phyloP scores from a whole-genome alignment of 2,888 invertebrate genomes.

The Drosophila testacea region DNA sequence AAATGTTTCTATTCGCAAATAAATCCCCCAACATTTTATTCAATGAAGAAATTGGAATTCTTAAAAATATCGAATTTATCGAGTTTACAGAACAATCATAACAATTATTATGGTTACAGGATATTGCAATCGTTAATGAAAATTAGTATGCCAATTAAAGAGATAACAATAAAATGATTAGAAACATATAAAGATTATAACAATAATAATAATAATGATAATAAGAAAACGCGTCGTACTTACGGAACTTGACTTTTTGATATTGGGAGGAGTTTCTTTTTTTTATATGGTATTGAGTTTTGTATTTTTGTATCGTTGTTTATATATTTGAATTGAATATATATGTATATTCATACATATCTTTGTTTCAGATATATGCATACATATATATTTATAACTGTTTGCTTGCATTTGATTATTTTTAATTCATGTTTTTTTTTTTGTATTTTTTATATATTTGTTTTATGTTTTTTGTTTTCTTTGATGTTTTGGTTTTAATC shows the following conservation, averaged over 20 bases:
- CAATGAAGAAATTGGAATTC: no score
- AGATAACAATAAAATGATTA: slow-evolving; percentile 14
- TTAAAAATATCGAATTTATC: no score
- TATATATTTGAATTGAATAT: slow-evolving; percentile 45
- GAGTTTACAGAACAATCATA: no score
- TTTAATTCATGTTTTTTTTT: slow-evolving; percentile 49
- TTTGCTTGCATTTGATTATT: slow-evolving; percentile 41
- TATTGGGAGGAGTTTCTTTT: slow-evolving; percentile 47
- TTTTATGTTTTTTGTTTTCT: slow-evolving; percentile 19
- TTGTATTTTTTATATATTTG: slow-evolving; percentile 47
- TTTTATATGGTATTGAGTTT: slow-evolving; percentile 32
- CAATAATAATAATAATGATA: slow-evolving; percentile 31
- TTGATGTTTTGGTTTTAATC: slow-evolving; percentile 61
- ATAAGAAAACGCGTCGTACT: slow-evolving; percentile 63
- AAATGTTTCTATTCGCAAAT: no score
- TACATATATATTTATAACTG: slow-evolving; percentile 53
- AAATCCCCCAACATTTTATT: no score
- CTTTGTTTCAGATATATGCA: slow-evolving; percentile 41
- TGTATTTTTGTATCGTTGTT: slow-evolving; percentile 41
- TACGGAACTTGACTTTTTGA: slow-evolving; percentile 66
- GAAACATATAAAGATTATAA: slow-evolving; percentile 16
- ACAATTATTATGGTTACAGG: neutral
- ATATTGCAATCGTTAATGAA: slow-evolving; percentile 4
- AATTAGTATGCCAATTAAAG: slow-evolving; percentile 14
- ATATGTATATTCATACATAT: slow-evolving; percentile 50